phyloP scores from a whole-genome alignment of 2,888 invertebrate genomes.

The Dexiosoma caninum region DNA sequence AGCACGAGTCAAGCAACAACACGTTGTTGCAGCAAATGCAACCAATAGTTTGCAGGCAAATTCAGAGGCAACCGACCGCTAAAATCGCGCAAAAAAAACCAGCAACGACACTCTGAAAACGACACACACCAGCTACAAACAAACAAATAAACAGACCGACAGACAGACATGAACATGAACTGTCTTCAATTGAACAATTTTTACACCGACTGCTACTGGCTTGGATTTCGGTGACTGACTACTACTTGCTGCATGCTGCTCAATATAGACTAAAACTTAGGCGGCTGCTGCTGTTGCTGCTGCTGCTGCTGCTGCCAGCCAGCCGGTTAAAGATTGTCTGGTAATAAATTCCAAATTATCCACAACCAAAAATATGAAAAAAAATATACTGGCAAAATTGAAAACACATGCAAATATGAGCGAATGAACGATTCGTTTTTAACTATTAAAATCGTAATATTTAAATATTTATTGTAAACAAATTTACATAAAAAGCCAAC shows the following conservation, averaged over 20 bases:
- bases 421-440: conserved; percentile 28
- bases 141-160: not conserved
- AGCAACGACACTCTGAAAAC: conserved; percentile 22
- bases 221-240: conserved; percentile 11
- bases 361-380: conserved; percentile 44
- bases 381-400: too few species aligned
- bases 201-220: conserved; percentile 54
- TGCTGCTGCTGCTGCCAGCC: not conserved
- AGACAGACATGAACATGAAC: not conserved
- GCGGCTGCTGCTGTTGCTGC: not conserved
- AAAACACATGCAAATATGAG: conserved; percentile 46
- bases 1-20: conserved; percentile 60
- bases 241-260: conserved; percentile 36
- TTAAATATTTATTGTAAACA: conserved; percentile 62
- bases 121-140: conserved; percentile 8
- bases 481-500: conserved; percentile 48
- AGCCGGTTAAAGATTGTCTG: conserved; percentile 47
- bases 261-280: not conserved
- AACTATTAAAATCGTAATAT: conserved; percentile 59
- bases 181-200: conserved; percentile 30
- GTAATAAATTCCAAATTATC: conserved; percentile 63
- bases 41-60: conserved; percentile 44
- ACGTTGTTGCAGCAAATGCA: conserved; percentile 36
- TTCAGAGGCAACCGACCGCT: conserved; percentile 42
- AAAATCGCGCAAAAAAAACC: conserved; percentile 40